Base-by-base conservation (phyloP, 53 echinoderm and acorn worm genomes). In the Holothuria scabra region DNA sequence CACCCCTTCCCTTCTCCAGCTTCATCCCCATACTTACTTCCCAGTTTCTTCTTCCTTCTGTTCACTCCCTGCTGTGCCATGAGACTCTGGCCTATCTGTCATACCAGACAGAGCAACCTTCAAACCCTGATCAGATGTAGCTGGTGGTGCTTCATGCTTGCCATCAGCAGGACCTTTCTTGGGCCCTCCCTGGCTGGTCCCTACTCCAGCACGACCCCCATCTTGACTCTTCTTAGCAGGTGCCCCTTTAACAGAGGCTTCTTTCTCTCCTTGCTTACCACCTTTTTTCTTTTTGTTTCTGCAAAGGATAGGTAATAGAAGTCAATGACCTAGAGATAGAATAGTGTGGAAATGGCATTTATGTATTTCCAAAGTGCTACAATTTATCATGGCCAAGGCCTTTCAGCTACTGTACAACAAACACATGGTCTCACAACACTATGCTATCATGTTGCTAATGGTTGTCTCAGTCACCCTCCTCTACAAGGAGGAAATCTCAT, bases 21-120 rank as follows among this genome's bases (percentile, higher is more conserved):
- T 0, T 16, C 52, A 52, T 48, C 20, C 56, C 31, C 10, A 31
- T 29, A 93, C 99, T 94, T 67, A 99, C 99, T 99, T 99, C 79
- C 92, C 95, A 49, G 85, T 87, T 24, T 93, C 93, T 37, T 94
- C 97, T 14, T 91, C 87, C 28, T 90, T 90, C 14, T 90, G 85
- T 61, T 99, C 99, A 58, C 99, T 99, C 37, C 99, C 99, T 0
- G 94, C 99, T 41, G 97, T 97, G 38, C 97, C 97, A 32, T 95
- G 99, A 9, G 99, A 99, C 81, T 99, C 99, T 19, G 99, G 99
- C 59, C 99, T 85, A 44, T 99, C 99, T 16, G 69, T 92, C 48
- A 89, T 87, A 11, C 81, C 89, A 1, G 99, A 99, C 56, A 76
- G 85, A 21, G 88, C 89, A 4, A 87, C 94, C 69, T 94, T 99